A percentile compares a stretch with the other conserved stretches of the same genome.
Evolutionary conservation across 2,797 vertebrate species (phyloP).

Genomic region (Clarias pachynema): DNA sequence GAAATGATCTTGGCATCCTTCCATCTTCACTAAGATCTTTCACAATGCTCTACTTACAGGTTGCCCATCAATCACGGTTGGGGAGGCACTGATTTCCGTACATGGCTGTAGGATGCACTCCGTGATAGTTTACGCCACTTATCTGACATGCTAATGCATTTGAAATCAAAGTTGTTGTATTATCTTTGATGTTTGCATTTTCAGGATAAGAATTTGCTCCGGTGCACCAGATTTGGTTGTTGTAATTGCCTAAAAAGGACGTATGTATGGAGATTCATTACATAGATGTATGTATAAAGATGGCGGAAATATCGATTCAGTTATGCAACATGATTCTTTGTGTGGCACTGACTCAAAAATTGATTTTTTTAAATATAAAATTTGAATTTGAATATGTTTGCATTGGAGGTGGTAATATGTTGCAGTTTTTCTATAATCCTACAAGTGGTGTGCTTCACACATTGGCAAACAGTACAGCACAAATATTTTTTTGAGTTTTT

Average conservation of each 20-base stretch:
- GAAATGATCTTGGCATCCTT: slow-evolving; percentile 71
- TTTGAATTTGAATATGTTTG: too few relatives aligned
- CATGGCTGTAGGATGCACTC: slow-evolving; percentile 31
- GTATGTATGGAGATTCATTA: too few relatives aligned
- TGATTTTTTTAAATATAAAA: too few relatives aligned
- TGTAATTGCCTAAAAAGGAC: neutral
- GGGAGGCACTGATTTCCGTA: slow-evolving; percentile 46
- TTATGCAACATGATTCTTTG: too few relatives aligned
- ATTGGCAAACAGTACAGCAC: too few relatives aligned
- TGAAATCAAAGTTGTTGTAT: neutral
- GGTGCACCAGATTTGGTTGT: neutral
- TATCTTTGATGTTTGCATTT: neutral
- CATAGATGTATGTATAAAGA: too few relatives aligned
- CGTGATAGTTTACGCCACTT: neutral
- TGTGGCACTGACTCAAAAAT: too few relatives aligned
- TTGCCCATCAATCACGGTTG: slow-evolving; percentile 64
- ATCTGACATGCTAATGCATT: slow-evolving; percentile 17
- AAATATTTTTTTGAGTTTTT: too few relatives aligned
- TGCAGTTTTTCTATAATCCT: too few relatives aligned
- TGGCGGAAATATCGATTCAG: too few relatives aligned
- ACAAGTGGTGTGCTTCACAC: too few relatives aligned
- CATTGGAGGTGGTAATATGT: too few relatives aligned
- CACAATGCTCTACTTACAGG: slow-evolving; percentile 75
- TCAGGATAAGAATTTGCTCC: neutral
- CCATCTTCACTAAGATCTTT: slow-evolving; percentile 69